Percentiles rank a stretch among this genome's conserved stretches.
Conservation (phyloP, 2,797 vertebrate genomes). For the Lates japonicus region DNA sequence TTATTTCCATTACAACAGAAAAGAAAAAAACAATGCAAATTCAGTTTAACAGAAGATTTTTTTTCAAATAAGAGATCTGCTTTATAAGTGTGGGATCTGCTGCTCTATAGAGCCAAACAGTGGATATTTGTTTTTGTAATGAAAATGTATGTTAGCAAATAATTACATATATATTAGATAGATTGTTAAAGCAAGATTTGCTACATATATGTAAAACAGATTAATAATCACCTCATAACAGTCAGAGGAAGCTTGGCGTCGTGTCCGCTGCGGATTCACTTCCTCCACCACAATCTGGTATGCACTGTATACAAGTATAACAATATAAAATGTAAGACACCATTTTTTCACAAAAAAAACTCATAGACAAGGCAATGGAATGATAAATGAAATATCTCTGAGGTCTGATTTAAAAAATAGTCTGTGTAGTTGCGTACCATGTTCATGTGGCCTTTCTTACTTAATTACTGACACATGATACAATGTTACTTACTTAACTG, state of each 20-base stretch:
- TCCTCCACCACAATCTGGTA: conserved; percentile 99
- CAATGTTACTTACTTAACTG: not conserved
- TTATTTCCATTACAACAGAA: conserved; percentile 9
- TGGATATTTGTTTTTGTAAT: not conserved
- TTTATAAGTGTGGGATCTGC: not conserved
- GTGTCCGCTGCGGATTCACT: conserved; percentile 91
- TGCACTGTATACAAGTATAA: conserved; percentile 81
- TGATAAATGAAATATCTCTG: not conserved
- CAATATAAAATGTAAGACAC: not conserved
- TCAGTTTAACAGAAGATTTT: not conserved
- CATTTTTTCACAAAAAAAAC: not conserved
- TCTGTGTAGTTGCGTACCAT: not conserved
- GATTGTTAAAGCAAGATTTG: not conserved
- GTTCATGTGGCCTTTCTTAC: not conserved
- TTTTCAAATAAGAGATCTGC: not conserved
- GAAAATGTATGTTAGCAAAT: not conserved
- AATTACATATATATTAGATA: not conserved
- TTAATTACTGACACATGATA: conserved; percentile 11
- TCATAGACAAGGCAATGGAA: not conserved
- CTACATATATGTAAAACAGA: not conserved
- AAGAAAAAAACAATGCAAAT: not conserved
- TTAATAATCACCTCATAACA: conserved; percentile 89
- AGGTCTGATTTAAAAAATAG: not conserved
- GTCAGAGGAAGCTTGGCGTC: conserved; percentile 91
- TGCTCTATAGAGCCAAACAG: not conserved